Base-by-base conservation (phyloP, 1,140 invertebrate species). In the Plectus sambesii region DNA sequence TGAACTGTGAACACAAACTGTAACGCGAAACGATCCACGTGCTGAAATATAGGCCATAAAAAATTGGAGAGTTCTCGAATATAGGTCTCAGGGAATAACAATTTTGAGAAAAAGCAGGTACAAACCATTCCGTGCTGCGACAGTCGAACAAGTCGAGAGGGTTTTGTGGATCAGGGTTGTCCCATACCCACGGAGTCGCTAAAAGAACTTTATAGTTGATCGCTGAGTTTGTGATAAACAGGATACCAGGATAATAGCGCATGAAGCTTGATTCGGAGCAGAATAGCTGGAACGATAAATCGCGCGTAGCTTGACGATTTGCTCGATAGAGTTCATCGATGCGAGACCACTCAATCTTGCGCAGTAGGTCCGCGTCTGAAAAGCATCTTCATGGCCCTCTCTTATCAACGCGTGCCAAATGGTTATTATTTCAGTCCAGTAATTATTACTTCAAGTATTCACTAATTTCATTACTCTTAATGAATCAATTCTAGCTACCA, bases 231-330 rank as follows among this genome's bases (percentile, higher is more conserved):
- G 3, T 50, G 17, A 12, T 3, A 8, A 49, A 49, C 20, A 20
- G 15, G 9, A 22, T 42, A 58, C 56, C 57, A 37, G 64, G 64
- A 39, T 58, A 67, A 30, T 58, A 67, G 23, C 64, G 59, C 64
- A 67, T 69, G 48, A 65, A 67, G 12, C 66, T 67, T 38, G 37
- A 47, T 49, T 64, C 61, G 15, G 64, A 67, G 25, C 64, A 67
- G 47, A 69, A 67, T 22, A 66, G 53, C 46, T 67, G 64, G 33
- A 69, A 67, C 6, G 54, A 63, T n/a, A 69, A 43, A 44, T 67
- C 64, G 42, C 62, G 63, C 20, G 60, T 49, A 30, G 51, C 51
- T 38, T 67, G 63, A 19, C 64, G 51, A 39, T 67, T 69, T 2
- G 59, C 47, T 2, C 64, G 58, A 36, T 68, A 67, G n/a, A 66